Evolutionary conservation across 2,888 invertebrate genomes (phyloP).

Genomic region (Hypena proboscidalis): DNA sequence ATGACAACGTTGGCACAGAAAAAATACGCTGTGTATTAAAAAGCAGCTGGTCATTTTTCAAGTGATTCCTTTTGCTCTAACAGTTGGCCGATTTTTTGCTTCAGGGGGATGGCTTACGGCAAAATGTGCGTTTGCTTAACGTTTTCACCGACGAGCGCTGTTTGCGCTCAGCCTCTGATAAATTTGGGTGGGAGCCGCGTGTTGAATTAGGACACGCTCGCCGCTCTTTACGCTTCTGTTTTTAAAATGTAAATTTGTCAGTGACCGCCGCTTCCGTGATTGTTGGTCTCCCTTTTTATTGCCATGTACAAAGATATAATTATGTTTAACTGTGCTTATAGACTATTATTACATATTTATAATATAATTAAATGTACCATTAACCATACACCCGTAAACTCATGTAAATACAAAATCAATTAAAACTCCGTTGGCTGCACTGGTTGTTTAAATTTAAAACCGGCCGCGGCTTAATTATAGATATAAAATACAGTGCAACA

Average conservation of each 20-base stretch:
- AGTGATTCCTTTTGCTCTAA: conserved; percentile 82
- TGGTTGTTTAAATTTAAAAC: conserved; percentile 35
- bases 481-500: conserved; percentile 43
- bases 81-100: conserved; percentile 67
- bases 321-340: no score
- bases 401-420: conserved; percentile 30
- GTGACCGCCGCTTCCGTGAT: conserved; percentile 30
- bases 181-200: conserved; percentile 69
- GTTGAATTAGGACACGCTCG: conserved; percentile 72
- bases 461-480: conserved; percentile 32
- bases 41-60: conserved; percentile 86
- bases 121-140: conserved; percentile 71
- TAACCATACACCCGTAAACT: conserved; percentile 8
- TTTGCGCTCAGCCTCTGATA: conserved; percentile 73
- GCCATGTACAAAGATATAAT: no score
- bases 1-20: conserved; percentile 84
- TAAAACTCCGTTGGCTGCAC: conserved; percentile 16
- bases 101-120: conserved; percentile 50
- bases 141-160: conserved; percentile 57
- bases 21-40: conserved; percentile 83
- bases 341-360: neutral
- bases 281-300: conserved; percentile 18
- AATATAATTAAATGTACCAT: neutral
- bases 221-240: conserved; percentile 51
- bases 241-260: conserved; percentile 46